Evolutionary conservation across 2,888 invertebrate genomes (phyloP), one percentile per base, ranked within the genome.

Genomic region (Pardosa pseudoannulata): DNA sequence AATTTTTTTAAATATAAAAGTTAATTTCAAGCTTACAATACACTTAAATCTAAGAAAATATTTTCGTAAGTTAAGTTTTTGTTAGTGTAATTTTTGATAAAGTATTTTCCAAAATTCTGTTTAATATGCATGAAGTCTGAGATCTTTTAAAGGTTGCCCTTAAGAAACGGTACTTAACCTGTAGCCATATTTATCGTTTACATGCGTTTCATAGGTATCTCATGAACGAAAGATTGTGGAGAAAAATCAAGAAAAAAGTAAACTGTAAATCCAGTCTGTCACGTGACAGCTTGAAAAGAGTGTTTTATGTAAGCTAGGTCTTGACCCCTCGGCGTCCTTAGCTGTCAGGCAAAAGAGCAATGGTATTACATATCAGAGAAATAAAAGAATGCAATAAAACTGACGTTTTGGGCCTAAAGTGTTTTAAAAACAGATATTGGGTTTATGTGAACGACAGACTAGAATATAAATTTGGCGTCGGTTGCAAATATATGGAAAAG

Each of bases 321-420:
- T 23, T 56, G 23, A 56, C 23, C 19, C 23, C 19, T 56, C 16
- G 19, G 1, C 2, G 23, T 56, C 23, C 56, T 56, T 23, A 3
- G 23, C 56, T 23, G 56, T 56, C 56, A 56, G 16, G 56, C 23
- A 1, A n/a, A 56, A 19, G 23, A 6, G 23, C 56, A 56, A 56
- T 19, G 23, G 56, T 56, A 56, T 56, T 56, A 56, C 56, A 56
- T 19, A 56, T 56, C 56, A 5, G 56, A 6, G 23, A 56, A 56
- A 23, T 23, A 56, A 23, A 56, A 56, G 23, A 56, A 56, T 16
- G 23, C 23, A 56, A 56, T 56, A 56, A 56, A 56, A 56, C 23
- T 56, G 56, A 56, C 23, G 23, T 56, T 56, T 56, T 56, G 23
- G 56, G 19, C 56, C 16, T 56, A 56, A 56, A 56, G 46, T 46